These are phyloP conservation scores for Mythimna ferrago DNA, from an alignment of 2,888 invertebrate species.

Conservation along the genomic window DNA sequence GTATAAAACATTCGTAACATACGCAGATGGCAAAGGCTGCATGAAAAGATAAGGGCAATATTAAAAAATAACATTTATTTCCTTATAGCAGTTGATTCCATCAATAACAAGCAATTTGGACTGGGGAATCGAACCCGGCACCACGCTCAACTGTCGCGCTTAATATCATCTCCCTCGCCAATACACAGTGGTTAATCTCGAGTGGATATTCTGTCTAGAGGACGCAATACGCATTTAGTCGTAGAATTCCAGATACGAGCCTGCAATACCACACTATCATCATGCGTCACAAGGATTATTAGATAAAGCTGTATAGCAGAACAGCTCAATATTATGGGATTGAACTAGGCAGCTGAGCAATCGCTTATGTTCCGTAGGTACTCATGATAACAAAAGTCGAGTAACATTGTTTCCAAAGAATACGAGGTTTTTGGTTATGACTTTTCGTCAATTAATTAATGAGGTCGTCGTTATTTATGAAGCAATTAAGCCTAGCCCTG, in stretches of 20 bases:
- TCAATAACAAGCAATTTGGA: background rate
- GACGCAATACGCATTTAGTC: background rate
- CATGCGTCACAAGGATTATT: background rate
- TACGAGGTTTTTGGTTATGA: background rate
- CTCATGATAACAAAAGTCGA: slow-evolving; percentile 1
- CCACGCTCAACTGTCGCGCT: background rate
- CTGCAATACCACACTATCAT: background rate
- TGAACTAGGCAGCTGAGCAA: background rate
- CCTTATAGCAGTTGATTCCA: background rate
- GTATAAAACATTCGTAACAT: background rate
- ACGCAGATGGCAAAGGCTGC: background rate
- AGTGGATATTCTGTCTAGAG: background rate
- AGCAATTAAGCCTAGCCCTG: background rate
- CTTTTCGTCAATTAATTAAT: slow-evolving; percentile 24
- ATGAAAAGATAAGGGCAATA: background rate
- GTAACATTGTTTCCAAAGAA: background rate
- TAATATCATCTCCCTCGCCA: background rate
- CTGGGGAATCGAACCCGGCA: background rate
- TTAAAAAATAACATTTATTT: background rate
- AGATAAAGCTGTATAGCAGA: background rate
- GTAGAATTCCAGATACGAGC: background rate
- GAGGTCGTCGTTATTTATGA: slow-evolving; percentile 6
- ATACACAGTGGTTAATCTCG: background rate
- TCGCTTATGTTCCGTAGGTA: background rate
- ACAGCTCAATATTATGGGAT: background rate